A percentile compares a stretch with the other conserved stretches of the same genome.
These are phyloP conservation scores for Caligus rogercresseyi DNA, from an alignment of 1,140 invertebrate genomes.

Conservation along the genomic window DNA sequence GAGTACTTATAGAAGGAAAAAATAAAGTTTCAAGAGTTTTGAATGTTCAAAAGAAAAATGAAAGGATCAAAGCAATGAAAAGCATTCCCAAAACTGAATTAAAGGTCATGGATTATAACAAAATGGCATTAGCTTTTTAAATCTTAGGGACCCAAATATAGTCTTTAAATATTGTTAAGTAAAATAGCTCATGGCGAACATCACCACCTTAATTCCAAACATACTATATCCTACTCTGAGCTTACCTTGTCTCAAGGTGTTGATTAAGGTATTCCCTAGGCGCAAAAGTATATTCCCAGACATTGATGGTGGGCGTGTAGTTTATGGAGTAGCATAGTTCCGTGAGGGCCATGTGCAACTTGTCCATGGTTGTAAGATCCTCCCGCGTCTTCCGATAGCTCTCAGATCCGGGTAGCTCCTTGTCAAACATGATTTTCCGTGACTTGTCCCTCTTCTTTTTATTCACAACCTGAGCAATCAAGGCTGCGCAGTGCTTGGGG, in stretches of 20 bases:
- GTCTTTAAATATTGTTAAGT: no score
- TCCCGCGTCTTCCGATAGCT: slow-evolving; percentile 87
- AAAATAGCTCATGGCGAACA: no score
- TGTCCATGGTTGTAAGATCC: slow-evolving; percentile 94
- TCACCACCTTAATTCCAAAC: no score
- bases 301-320: slow-evolving; percentile 85
- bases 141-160: no score
- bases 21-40: no score
- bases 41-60: no score
- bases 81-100: no score
- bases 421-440: slow-evolving; percentile 53
- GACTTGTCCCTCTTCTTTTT: slow-evolving; percentile 66
- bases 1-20: no score
- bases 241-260: slow-evolving; percentile 68
- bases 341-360: slow-evolving; percentile 92
- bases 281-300: slow-evolving; percentile 97
- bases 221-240: slow-evolving; percentile 34
- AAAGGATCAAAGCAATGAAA: no score
- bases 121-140: no score
- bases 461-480: slow-evolving; percentile 52
- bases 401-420: slow-evolving; percentile 74
- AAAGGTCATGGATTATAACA: no score
- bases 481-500: slow-evolving; percentile 80
- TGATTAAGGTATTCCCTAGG: slow-evolving; percentile 92
- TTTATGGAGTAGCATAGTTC: slow-evolving; percentile 94